phyloP scores from a whole-genome alignment of 2,888 invertebrate species.

The Nemurella pictetii region DNA sequence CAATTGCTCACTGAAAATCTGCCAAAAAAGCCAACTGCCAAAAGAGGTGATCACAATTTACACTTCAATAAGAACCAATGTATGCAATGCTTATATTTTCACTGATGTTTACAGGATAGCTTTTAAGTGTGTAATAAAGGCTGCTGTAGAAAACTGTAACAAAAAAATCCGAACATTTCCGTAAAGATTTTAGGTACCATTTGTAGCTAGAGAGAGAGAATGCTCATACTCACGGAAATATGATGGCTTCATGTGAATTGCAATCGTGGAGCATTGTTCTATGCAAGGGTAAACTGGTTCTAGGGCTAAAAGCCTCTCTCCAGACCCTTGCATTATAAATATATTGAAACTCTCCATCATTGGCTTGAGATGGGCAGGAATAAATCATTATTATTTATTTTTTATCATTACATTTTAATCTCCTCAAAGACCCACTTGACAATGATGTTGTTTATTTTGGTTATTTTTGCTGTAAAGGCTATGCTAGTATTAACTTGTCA shows the following conservation, averaged over 20 bases:
- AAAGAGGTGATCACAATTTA: too few species aligned
- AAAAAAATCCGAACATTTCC: slow-evolving; percentile 43
- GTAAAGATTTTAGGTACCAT: background rate
- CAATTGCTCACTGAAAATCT: too few species aligned
- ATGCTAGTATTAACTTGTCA: slow-evolving; percentile 67
- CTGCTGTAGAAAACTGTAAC: slow-evolving; percentile 80
- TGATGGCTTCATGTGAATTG: slow-evolving; percentile 67
- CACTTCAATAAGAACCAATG: slow-evolving; percentile 70
- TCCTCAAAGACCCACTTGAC: too few species aligned
- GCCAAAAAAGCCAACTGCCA: too few species aligned
- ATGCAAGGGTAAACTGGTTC: slow-evolving; percentile 78
- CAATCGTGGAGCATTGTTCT: slow-evolving; percentile 69
- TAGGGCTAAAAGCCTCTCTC: slow-evolving; percentile 71
- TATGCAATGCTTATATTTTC: slow-evolving; percentile 64
- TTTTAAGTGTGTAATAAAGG: slow-evolving; percentile 79
- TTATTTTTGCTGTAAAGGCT: background rate
- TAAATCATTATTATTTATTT: background rate
- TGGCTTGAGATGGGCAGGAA: slow-evolving; percentile 55
- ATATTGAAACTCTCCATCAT: slow-evolving; percentile 82
- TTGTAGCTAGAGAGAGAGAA: slow-evolving; percentile 23
- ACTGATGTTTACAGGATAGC: slow-evolving; percentile 63
- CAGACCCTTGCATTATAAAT: slow-evolving; percentile 72
- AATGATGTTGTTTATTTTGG: too few species aligned
- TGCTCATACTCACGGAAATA: slow-evolving; percentile 71
- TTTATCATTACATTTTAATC: too few species aligned